Conservation (phyloP, 2,888 invertebrate species). For the Iphiclides podalirius region DNA sequence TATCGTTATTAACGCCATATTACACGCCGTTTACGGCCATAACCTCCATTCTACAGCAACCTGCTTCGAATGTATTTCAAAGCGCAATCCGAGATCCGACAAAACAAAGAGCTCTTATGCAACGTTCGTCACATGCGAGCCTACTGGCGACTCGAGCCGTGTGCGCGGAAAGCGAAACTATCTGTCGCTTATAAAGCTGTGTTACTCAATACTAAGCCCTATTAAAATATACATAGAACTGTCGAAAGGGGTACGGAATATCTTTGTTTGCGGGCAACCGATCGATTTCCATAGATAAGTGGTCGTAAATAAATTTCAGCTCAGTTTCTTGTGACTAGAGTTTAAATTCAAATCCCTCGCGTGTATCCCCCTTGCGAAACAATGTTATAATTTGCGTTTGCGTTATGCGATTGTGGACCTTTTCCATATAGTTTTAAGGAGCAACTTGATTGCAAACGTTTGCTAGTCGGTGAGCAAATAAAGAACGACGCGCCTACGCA, state of each 20-base stretch:
- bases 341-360: not conserved
- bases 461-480: slow-evolving; percentile 17
- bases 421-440: not conserved
- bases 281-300: slow-evolving; percentile 19
- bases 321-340: not conserved
- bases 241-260: not conserved
- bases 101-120: slow-evolving; percentile 49
- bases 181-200: not conserved
- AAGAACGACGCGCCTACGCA: slow-evolving; percentile 55
- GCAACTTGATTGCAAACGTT: not conserved
- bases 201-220: slow-evolving; percentile 4
- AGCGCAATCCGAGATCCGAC: slow-evolving; percentile 36
- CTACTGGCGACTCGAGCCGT: slow-evolving; percentile 44
- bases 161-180: slow-evolving; percentile 35
- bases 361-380: not conserved
- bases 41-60: slow-evolving; percentile 1
- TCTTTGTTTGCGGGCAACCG: slow-evolving; percentile 9
- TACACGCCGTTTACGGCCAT: not conserved
- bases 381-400: not conserved
- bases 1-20: not conserved
- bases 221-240: not conserved
- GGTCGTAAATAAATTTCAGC: not conserved
- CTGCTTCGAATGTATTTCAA: slow-evolving; percentile 37
- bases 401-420: not conserved
- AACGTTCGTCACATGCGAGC: slow-evolving; percentile 47